These are phyloP conservation scores for Drosophila gaucha DNA, from an alignment of 2,888 invertebrate species.

Conservation along the genomic window DNA sequence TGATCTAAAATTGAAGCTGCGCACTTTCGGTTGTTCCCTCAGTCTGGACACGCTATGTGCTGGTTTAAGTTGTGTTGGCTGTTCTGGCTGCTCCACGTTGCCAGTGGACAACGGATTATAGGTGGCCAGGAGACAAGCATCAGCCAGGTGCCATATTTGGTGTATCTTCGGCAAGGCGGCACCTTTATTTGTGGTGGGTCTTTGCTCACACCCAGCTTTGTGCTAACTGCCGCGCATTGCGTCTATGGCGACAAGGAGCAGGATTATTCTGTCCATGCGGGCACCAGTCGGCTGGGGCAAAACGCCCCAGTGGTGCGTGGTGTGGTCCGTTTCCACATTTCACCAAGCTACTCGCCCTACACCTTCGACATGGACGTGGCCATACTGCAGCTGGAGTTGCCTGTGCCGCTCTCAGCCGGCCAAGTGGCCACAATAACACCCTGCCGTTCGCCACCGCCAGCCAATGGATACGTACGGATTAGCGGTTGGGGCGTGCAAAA, in stretches of 20 bases:
- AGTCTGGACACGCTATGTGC: constrained; percentile 53
- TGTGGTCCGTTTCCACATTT: constrained; percentile 45
- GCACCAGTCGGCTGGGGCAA: constrained; percentile 65
- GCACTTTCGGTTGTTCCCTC: neutral
- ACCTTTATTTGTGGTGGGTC: constrained; percentile 82
- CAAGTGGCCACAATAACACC: constrained; percentile 63
- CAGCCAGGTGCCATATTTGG: constrained; percentile 73
- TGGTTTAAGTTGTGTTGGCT: constrained; percentile 29
- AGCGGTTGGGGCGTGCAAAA: constrained; percentile 81
- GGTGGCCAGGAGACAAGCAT: constrained; percentile 72
- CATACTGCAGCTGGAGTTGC: constrained; percentile 56
- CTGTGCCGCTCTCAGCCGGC: constrained; percentile 18
- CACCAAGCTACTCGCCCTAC: constrained; percentile 43
- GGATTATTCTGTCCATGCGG: constrained; percentile 69
- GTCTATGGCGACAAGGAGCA: constrained; percentile 52
- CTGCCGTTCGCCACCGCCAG: constrained; percentile 52
- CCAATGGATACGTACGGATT: constrained; percentile 65
- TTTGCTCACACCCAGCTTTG: constrained; percentile 66
- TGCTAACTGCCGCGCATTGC: constrained; percentile 82
- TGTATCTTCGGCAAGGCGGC: constrained; percentile 70
- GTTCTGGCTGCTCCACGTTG: constrained; percentile 17
- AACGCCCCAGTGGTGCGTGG: constrained; percentile 45
- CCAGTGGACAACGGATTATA: constrained; percentile 62
- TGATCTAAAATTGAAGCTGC: constrained; percentile 1
- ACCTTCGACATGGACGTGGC: constrained; percentile 82